Conservation (phyloP, 2,888 invertebrate genomes). For the Acanthococcus lagerstroemiae region DNA sequence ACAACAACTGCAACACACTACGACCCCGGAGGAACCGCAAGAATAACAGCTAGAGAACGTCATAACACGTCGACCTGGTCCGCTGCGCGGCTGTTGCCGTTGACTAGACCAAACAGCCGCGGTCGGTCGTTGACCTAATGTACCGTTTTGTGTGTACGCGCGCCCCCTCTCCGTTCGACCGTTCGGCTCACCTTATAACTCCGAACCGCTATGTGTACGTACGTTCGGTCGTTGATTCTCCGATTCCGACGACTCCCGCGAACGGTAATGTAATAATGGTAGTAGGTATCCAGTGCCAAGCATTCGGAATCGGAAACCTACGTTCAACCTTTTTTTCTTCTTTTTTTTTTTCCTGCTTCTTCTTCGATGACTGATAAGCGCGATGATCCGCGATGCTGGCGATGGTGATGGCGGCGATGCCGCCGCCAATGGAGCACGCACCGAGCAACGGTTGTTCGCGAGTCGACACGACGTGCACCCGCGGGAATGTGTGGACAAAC, state of each 20-base stretch:
- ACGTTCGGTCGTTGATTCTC: too few species aligned
- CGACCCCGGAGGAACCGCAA: conserved; percentile 29
- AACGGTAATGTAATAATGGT: conserved; percentile 21
- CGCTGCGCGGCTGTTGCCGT: conserved; percentile 23
- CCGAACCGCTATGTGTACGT: not conserved
- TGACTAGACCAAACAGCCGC: conserved; percentile 30
- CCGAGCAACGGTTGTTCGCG: too few species aligned
- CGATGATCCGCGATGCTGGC: too few species aligned
- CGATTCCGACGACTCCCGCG: not conserved
- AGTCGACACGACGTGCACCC: too few species aligned
- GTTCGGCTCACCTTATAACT: not conserved
- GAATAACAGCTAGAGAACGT: conserved; percentile 30
- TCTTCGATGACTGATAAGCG: too few species aligned
- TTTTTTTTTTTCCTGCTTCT: too few species aligned
- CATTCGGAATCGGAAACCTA: conserved; percentile 40
- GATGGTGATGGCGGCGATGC: too few species aligned
- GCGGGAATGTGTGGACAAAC: too few species aligned
- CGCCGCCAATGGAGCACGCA: too few species aligned
- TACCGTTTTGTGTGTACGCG: conserved; percentile 21
- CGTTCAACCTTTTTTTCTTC: too few species aligned
- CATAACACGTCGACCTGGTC: conserved; percentile 28
- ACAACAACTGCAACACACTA: conserved; percentile 21
- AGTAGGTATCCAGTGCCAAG: conserved; percentile 28
- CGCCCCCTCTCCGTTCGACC: not conserved
- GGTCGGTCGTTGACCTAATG: conserved; percentile 30